These are phyloP conservation scores for Eubasilissa splendida DNA, from an alignment of 2,888 invertebrate species.

Conservation along the genomic window DNA sequence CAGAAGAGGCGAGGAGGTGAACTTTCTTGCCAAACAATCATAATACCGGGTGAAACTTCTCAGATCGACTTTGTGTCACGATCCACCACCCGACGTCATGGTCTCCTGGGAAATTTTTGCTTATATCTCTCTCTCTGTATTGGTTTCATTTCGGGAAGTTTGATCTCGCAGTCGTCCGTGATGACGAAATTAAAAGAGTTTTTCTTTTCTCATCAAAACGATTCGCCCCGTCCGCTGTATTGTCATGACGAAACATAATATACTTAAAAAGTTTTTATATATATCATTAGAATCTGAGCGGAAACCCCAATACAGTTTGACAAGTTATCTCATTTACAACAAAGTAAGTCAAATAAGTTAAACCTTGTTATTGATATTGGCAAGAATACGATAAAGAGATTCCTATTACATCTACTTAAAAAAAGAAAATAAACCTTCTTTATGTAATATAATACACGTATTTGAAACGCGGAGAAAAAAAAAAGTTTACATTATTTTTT, in stretches of 20 bases:
- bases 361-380: not conserved
- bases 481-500: no score
- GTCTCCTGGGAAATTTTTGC: slow-evolving; percentile 54
- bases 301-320: slow-evolving; percentile 12
- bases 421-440: no score
- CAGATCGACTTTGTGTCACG: slow-evolving; percentile 53
- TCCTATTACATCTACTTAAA: no score
- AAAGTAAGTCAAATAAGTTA: not conserved
- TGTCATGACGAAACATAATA: slow-evolving; percentile 31
- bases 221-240: not conserved
- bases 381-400: no score
- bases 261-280: slow-evolving; percentile 14
- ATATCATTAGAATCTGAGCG: slow-evolving; percentile 1
- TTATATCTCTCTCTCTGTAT: slow-evolving; percentile 39
- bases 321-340: slow-evolving; percentile 14
- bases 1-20: slow-evolving; percentile 40
- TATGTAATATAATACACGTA: no score
- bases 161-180: slow-evolving; percentile 25
- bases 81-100: slow-evolving; percentile 42
- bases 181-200: slow-evolving; percentile 52
- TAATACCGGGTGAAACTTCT: slow-evolving; percentile 54
- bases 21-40: slow-evolving; percentile 57
- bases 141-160: slow-evolving; percentile 54
- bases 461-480: no score
- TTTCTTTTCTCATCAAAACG: slow-evolving; percentile 33